These are phyloP conservation scores for Zosterops japonicus DNA, from an alignment of 2,113 vertebrate species.

Conservation along the genomic window DNA sequence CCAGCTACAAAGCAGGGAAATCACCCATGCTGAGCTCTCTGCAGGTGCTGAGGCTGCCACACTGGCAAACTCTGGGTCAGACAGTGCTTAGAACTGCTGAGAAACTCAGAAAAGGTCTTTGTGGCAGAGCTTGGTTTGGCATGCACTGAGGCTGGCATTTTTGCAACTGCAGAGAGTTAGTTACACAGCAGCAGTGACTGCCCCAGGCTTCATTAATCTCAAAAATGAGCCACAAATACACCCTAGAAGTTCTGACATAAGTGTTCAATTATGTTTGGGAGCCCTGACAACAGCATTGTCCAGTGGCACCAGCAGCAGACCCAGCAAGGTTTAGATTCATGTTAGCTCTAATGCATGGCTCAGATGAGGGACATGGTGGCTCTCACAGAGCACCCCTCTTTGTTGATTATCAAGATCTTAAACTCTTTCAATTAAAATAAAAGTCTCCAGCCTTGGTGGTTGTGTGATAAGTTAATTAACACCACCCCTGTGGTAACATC, in stretches of 20 bases:
- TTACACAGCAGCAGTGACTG: background rate
- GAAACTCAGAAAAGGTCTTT: background rate
- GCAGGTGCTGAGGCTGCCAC: background rate
- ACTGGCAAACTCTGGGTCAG: background rate
- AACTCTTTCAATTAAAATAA: background rate
- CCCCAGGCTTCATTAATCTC: background rate
- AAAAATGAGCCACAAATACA: background rate
- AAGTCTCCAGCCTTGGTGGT: background rate
- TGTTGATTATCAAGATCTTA: background rate
- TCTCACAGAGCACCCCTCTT: background rate
- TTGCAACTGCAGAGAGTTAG: background rate
- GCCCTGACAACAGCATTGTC: background rate
- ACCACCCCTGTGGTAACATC: background rate
- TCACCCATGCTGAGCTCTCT: background rate
- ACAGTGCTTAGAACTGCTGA: background rate
- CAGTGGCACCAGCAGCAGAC: background rate
- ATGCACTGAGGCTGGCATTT: background rate
- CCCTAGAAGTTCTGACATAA: background rate
- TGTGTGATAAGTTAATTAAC: background rate
- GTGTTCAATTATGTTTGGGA: background rate
- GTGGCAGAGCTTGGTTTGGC: background rate
- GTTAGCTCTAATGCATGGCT: background rate
- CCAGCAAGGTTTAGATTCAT: background rate
- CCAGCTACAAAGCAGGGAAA: background rate
- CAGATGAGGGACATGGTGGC: background rate